Base-by-base conservation (phyloP, 92 coral and sea anemone genomes). In the Parazoanthus swiftii region DNA sequence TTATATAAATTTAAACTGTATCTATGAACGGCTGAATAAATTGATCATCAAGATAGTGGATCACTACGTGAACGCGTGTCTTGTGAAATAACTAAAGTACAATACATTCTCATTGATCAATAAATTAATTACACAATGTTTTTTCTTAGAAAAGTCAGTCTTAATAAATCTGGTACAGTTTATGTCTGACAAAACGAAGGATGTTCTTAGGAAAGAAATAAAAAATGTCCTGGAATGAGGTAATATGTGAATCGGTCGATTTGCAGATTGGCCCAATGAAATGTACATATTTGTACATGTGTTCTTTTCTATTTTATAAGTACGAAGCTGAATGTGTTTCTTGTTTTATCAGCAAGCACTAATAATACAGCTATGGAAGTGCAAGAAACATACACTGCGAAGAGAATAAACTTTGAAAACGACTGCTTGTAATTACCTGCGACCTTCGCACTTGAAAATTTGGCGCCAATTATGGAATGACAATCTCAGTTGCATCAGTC, bases 401-500 rank as follows among this genome's bases (percentile, higher is more conserved):
- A 63, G 25, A 63, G 70, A 54, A 74, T 54, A 79, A 80, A 15
- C 43, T 66, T 26, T 54, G 42, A 36, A 80, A 54, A 29, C 1
- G 43, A 74, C 43, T 71, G 71, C 87, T 79, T 66, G 38, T 18
- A 33, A 4, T 35, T 39, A n/a, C 38, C 25, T n/a, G 77, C 43
- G 29, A 84, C 44, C 87, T 66, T 84, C 66, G 23, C 86, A 70
- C 87, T 71, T 84, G 79, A 71, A 84, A 84, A 70, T 84, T 84
- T 84, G 87, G 87, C 87, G 87, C 87, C 87, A 84, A 84, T 11
- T 38, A 15, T 20, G 44, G 42, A 37, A 1, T 42, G 21, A 13
- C 36, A 33, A 36, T 75, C 35, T 26, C 43, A 70, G 29, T 5
- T 59, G 51, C n/a, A 25, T 71, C 65, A 23, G n/a, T 20, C 77